Evolutionary conservation across 2,888 invertebrate species (phyloP).

Genomic region (Drosophila maculinotata): DNA sequence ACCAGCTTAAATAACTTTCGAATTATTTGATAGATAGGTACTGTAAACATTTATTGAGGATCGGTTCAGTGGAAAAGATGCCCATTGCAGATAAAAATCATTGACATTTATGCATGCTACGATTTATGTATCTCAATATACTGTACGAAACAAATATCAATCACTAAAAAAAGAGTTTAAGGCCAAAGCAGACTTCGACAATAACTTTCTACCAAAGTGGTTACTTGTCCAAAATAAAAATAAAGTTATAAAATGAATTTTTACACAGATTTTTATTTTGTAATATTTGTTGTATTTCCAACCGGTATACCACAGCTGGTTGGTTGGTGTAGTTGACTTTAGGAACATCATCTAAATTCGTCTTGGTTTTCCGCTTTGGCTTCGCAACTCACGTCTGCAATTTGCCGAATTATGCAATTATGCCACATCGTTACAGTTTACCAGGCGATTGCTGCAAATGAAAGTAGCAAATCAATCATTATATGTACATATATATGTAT

Average conservation of each 20-base stretch:
- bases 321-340: conserved; percentile 10
- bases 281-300: conserved; percentile 2
- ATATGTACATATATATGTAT: conserved; percentile 11
- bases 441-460: conserved; percentile 70
- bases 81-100: too few species aligned
- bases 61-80: background rate
- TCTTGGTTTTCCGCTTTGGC: conserved; percentile 1
- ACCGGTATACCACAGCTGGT: background rate
- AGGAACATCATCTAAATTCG: conserved; percentile 47
- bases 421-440: conserved; percentile 56
- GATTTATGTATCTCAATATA: background rate
- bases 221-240: too few species aligned
- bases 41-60: conserved; percentile 1
- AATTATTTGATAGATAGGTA: background rate
- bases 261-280: background rate
- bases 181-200: too few species aligned
- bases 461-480: conserved; percentile 49
- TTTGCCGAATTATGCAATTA: conserved; percentile 31
- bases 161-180: too few species aligned
- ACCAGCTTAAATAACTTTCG: background rate
- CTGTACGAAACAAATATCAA: too few species aligned
- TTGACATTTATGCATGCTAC: background rate
- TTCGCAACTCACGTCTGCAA: background rate
- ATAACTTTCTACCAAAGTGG: too few species aligned
- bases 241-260: too few species aligned